A percentile compares a stretch with the other conserved stretches of the same genome.
phyloP scores from a whole-genome alignment of 2,797 vertebrate species.

The Pagetopsis macropterus region DNA sequence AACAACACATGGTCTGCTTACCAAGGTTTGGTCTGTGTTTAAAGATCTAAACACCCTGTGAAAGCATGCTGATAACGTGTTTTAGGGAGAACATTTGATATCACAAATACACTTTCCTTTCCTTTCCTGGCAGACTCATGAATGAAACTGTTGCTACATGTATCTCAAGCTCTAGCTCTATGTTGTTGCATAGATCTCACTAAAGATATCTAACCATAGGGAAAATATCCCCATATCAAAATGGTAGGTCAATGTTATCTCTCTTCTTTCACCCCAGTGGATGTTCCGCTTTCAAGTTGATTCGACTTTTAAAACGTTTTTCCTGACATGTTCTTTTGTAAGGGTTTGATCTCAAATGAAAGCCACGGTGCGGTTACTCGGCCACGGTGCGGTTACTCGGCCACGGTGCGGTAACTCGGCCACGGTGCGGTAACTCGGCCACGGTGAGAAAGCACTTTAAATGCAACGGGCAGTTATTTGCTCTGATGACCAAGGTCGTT shows the following conservation, averaged over 20 bases:
- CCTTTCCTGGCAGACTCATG: not conserved
- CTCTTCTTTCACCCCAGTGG: not conserved
- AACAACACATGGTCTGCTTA: not conserved
- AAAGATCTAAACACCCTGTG: not conserved
- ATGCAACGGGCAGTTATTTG: constrained; percentile 19
- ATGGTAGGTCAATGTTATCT: not conserved
- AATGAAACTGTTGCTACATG: not conserved
- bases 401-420: too few relatives aligned
- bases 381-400: too few relatives aligned
- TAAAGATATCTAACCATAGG: not conserved
- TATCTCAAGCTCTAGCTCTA: not conserved
- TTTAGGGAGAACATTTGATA: not conserved
- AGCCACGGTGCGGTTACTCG: too few relatives aligned
- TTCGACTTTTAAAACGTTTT: not conserved
- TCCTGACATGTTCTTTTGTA: not conserved
- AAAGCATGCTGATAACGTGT: not conserved
- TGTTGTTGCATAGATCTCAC: not conserved
- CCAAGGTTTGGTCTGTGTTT: not conserved
- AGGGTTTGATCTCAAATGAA: too few relatives aligned
- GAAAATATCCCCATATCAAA: not conserved
- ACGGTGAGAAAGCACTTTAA: constrained; percentile 15
- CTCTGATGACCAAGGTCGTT: constrained; percentile 34
- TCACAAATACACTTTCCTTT: not conserved
- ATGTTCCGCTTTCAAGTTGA: not conserved
- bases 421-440: not conserved